phyloP scores from a whole-genome alignment of 2,113 vertebrate species.

The Candoia aspera region DNA sequence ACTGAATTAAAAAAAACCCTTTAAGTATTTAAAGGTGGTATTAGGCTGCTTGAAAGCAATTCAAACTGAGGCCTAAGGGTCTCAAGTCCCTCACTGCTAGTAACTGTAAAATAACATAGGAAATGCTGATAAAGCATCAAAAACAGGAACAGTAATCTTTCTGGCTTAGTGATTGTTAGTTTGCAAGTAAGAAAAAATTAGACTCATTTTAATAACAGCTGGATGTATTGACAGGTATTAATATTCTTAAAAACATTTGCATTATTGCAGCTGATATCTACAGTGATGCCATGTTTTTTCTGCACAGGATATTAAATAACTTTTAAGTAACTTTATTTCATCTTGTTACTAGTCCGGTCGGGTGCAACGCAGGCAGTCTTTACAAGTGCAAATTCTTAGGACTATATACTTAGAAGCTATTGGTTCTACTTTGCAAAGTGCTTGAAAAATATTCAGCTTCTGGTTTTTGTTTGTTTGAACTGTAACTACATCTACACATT shows the following conservation, averaged over 20 bases:
- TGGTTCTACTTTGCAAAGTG: slow-evolving; percentile 18
- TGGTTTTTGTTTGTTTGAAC: slow-evolving; percentile 60
- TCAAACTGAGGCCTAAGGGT: neutral
- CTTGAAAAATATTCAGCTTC: neutral
- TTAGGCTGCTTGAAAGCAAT: neutral
- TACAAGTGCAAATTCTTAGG: slow-evolving; percentile 32
- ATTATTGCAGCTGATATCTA: slow-evolving; percentile 27
- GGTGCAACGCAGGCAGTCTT: slow-evolving; percentile 21
- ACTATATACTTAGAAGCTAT: slow-evolving; percentile 10
- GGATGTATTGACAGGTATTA: neutral
- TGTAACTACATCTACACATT: slow-evolving; percentile 27
- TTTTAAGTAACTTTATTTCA: slow-evolving; percentile 20
- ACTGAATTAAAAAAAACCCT: neutral
- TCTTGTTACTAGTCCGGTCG: neutral
- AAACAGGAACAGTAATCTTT: slow-evolving; percentile 41
- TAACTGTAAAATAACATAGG: neutral
- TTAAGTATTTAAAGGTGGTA: neutral
- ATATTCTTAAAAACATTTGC: slow-evolving; percentile 13
- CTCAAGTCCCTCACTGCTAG: neutral
- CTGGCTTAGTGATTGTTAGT: slow-evolving; percentile 14
- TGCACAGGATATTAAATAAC: slow-evolving; percentile 16
- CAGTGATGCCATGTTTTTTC: neutral
- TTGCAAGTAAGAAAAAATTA: neutral
- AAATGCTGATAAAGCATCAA: neutral
- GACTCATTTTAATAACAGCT: neutral